These are phyloP conservation scores for Seladonia tumulorum DNA, from an alignment of 2,888 invertebrate species.

Conservation along the genomic window DNA sequence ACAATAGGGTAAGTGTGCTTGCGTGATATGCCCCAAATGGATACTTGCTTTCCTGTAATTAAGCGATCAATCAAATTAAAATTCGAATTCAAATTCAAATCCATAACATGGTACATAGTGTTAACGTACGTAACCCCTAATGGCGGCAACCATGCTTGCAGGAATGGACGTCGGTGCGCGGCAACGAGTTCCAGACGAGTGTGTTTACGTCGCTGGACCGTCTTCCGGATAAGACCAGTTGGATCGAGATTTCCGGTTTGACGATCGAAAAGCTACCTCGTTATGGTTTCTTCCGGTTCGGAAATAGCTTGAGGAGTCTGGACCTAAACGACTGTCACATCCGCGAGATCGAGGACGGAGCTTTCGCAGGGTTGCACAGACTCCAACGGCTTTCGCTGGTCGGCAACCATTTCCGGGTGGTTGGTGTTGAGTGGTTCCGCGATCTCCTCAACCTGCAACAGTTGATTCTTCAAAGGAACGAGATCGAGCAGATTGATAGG, in stretches of 20 bases:
- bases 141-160: neutral
- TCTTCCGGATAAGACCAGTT: conserved; percentile 72
- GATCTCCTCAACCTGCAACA: conserved; percentile 71
- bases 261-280: conserved; percentile 63
- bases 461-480: conserved; percentile 68
- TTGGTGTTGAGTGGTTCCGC: conserved; percentile 72
- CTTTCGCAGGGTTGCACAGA: conserved; percentile 76
- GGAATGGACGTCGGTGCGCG: conserved; percentile 7
- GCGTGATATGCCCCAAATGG: neutral
- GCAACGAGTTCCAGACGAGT: conserved; percentile 60
- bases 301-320: conserved; percentile 75
- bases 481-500: conserved; percentile 67
- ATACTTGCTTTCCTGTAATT: neutral
- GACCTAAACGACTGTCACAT: conserved; percentile 72
- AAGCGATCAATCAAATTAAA: neutral
- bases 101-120: neutral
- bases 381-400: conserved; percentile 70
- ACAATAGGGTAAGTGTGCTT: conserved; percentile 33
- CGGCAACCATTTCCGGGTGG: conserved; percentile 66
- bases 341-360: conserved; percentile 68
- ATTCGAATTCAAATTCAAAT: neutral
- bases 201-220: conserved; percentile 67
- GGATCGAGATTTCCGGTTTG: conserved; percentile 72
- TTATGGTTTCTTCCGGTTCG: conserved; percentile 77
- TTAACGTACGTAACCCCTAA: neutral